phyloP scores from a whole-genome alignment of 2,888 invertebrate species.

The Tetranychus piercei region DNA sequence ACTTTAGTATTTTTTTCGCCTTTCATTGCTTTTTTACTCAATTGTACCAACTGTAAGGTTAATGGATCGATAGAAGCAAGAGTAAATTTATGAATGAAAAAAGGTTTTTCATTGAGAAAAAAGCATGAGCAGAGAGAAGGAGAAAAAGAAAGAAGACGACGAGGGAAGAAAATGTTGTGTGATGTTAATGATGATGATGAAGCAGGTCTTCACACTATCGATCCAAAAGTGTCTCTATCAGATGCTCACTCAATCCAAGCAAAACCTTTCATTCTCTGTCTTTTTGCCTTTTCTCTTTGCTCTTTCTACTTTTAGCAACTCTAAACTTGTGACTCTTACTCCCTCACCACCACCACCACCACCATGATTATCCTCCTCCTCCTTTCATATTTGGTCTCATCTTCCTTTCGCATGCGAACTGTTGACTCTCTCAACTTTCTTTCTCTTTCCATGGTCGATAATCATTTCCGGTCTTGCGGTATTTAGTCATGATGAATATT shows the following conservation, averaged over 20 bases:
- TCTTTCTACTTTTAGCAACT: background rate
- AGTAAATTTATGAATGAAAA: background rate
- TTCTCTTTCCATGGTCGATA: too few species aligned
- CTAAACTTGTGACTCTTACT: background rate
- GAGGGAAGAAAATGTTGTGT: background rate
- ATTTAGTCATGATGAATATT: background rate
- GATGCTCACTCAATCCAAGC: background rate
- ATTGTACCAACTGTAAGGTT: background rate
- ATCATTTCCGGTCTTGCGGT: background rate
- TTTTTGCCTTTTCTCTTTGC: background rate
- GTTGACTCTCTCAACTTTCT: too few species aligned
- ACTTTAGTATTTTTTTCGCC: background rate
- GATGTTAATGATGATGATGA: background rate
- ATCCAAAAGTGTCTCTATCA: background rate
- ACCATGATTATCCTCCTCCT: too few species aligned
- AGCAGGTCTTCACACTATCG: background rate
- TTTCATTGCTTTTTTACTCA: background rate
- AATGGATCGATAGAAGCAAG: background rate
- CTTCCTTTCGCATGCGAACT: too few species aligned
- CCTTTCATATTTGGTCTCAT: too few species aligned
- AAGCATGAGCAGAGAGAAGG: background rate
- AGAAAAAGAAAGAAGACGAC: background rate
- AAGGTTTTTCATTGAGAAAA: background rate
- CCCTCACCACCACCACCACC: background rate
- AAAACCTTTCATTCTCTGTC: background rate